Evolutionary conservation across 2,113 vertebrate species (phyloP), one percentile per base, ranked within the genome.

Genomic region (Pachypanchax playfairii): DNA sequence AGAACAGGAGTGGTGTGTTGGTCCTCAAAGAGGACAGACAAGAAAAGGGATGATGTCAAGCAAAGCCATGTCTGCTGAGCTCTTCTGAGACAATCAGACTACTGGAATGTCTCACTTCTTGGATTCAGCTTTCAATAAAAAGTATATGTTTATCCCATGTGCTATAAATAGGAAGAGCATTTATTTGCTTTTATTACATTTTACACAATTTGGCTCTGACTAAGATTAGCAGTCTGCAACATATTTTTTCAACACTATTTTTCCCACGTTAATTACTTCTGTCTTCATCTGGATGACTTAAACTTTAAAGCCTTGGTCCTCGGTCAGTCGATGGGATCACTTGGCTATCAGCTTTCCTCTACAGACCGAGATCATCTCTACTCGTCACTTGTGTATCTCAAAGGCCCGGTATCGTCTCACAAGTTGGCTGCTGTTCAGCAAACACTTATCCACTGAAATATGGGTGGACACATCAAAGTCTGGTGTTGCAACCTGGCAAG

Each of bases 11-110:
- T 22, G 49, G 74, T 75, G 76, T 76, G 73, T 74, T 69, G 78
- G 75, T 70, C 75, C 67, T 70, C 73, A 59, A 51, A 70, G 67
- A 70, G 59, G 61, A 74, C 50, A 73, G 75, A 77, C 76, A 72
- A 73, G 55, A 69, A 50, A 55, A 81, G 68, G 57, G 76, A 87
- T 84, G 80, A 88, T 88, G 87, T 88, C 85, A 89, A 77, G 70
- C 60, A 70, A 66, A 62, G 65, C 79, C 66, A 79, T 50, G 73
- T 67, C 66, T 64, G 55, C 56, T 58, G 31, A 74, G 46, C 47
- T 70, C 70, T 73, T 63, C 65, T 53, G 64, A 66, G 65, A 80
- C 67, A 72, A 57, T 80, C 78, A 63, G 70, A 55, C 41, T 65
- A 39, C 31, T 70, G 78, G 77, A 87, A 87, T 84, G 77, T 83